Conservation (phyloP, 2,888 invertebrate genomes). For the Tuberolachnus salignus region DNA sequence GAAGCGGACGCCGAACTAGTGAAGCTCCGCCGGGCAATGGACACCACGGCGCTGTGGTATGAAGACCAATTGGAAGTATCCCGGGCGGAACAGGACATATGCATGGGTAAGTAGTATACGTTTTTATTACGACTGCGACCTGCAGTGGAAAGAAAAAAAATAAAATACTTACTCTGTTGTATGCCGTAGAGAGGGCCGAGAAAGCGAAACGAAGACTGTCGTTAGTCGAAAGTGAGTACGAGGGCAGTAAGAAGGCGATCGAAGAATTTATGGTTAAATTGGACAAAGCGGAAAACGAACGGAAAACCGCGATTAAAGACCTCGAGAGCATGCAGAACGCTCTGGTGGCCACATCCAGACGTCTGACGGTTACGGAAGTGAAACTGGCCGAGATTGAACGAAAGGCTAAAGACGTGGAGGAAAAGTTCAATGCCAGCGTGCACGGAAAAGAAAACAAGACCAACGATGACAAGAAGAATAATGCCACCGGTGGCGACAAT, state of each 20-base stretch:
- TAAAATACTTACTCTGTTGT: background rate
- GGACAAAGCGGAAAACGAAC: background rate
- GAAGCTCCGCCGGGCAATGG: constrained; percentile 21
- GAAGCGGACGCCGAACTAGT: constrained; percentile 33
- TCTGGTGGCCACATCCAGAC: background rate
- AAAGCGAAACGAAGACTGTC: constrained; percentile 9
- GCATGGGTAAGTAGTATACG: background rate
- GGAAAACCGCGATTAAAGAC: background rate
- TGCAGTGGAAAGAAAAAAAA: background rate
- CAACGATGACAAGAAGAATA: background rate
- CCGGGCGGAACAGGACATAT: constrained; percentile 17
- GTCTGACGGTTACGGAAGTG: background rate
- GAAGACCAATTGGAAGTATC: constrained; percentile 19
- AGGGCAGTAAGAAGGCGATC: background rate
- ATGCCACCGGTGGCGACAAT: no score
- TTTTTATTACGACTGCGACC: no score
- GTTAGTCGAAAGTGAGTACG: background rate
- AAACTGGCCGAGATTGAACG: background rate
- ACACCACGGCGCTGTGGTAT: constrained; percentile 37
- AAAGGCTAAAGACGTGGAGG: background rate
- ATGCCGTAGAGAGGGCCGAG: background rate
- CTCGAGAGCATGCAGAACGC: background rate
- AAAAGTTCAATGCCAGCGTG: background rate
- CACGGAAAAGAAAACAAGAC: background rate
- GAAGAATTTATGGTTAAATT: background rate